Conservation (phyloP, 2,113 vertebrate genomes). For the Takifugu bimaculatus region DNA sequence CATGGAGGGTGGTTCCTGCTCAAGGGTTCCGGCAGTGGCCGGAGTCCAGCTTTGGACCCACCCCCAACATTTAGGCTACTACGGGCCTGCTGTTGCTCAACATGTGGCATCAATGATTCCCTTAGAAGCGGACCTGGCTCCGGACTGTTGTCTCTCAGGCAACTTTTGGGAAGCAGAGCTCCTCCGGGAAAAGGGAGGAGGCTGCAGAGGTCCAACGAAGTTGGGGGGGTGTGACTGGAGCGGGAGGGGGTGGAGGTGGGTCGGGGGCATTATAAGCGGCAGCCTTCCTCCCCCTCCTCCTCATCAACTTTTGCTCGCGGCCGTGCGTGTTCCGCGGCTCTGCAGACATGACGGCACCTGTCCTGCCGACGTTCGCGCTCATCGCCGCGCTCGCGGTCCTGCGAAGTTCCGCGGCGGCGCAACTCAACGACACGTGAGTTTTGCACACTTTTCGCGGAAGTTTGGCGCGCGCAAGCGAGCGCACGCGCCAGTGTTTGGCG, state of each 20-base stretch:
- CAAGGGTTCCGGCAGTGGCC: no score
- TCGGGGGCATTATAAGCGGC: slow-evolving; percentile 32
- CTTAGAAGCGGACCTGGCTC: no score
- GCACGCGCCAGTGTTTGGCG: no score
- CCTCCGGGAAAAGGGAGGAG: slow-evolving; percentile 45
- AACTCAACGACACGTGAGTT: slow-evolving; percentile 55
- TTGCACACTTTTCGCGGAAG: background rate
- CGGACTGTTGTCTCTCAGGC: background rate
- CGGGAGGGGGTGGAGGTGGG: slow-evolving; percentile 25
- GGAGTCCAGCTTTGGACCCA: no score
- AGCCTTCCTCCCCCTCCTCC: background rate
- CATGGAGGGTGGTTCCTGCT: no score
- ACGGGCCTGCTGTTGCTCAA: no score
- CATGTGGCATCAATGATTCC: no score
- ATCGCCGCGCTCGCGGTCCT: slow-evolving; percentile 23
- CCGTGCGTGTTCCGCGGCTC: background rate
- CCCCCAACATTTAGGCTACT: no score
- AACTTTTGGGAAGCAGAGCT: slow-evolving; percentile 37
- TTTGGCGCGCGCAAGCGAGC: no score
- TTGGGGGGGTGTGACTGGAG: slow-evolving; percentile 42
- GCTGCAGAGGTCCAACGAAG: slow-evolving; percentile 39
- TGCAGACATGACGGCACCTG: slow-evolving; percentile 47
- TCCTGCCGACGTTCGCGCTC: slow-evolving; percentile 15
- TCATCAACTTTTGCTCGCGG: slow-evolving; percentile 15
- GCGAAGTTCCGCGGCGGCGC: slow-evolving; percentile 24